A percentile compares a stretch with the other conserved stretches of the same genome.
Conservation (phyloP, 2,888 invertebrate genomes). For the Panzeria rudis region DNA sequence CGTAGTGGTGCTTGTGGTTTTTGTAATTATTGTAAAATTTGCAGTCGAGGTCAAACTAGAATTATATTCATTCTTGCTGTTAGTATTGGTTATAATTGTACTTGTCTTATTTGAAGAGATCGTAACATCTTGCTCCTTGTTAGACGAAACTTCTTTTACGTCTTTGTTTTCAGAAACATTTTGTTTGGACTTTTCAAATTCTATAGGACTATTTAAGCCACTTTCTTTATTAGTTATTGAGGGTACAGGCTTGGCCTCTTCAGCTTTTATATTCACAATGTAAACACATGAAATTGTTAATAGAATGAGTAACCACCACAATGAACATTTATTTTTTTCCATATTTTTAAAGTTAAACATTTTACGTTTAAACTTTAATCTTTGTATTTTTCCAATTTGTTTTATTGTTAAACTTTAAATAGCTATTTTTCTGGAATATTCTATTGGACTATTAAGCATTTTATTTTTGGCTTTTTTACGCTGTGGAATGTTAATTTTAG, state of each 20-base stretch:
- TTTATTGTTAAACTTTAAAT: not conserved
- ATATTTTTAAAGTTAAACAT: constrained; percentile 44
- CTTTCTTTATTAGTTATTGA: constrained; percentile 12
- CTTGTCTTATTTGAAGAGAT: constrained; percentile 7
- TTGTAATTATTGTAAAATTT: constrained; percentile 25
- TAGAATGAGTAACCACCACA: constrained; percentile 33
- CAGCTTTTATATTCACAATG: constrained; percentile 46
- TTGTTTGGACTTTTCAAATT: constrained; percentile 22
- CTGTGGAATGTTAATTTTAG: constrained; percentile 32
- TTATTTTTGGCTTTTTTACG: constrained; percentile 35
- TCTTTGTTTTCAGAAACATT: constrained; percentile 13
- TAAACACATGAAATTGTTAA: constrained; percentile 36
- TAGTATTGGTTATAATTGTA: constrained; percentile 32
- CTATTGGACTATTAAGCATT: constrained; percentile 53
- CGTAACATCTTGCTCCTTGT: not conserved
- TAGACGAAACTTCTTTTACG: not conserved
- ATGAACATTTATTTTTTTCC: constrained; percentile 44
- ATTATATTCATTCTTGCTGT: constrained; percentile 32
- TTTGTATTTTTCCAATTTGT: not conserved
- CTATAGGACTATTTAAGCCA: not conserved
- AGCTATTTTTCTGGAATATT: constrained; percentile 42
- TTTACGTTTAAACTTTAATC: not conserved
- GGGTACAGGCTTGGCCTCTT: constrained; percentile 30
- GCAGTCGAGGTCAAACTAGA: constrained; percentile 13
- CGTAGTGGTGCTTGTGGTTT: constrained; percentile 24